Evolutionary conservation across 2,888 invertebrate genomes (phyloP), one percentile per base, ranked within the genome.

Genomic region (Brachylomia viminalis): DNA sequence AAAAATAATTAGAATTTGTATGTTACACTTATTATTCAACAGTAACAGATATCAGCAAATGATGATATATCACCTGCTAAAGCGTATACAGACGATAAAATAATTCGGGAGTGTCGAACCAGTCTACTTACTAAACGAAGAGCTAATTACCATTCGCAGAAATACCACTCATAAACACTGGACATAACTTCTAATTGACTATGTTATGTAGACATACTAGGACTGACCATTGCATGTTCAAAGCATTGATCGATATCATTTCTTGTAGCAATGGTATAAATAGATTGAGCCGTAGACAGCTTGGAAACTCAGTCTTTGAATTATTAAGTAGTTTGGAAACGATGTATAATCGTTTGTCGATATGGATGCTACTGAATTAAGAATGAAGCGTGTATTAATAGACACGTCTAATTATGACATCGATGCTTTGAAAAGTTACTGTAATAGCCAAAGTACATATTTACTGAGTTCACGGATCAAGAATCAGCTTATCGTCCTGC

Each of bases 161-260:
- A 77, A 74, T 75, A 73, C 72, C 64, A 80, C 64, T 76, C 77
- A 82, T 82, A 78, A 75, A 80, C 81, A 70, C 64, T 56, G 42
- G 47, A 69, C 77, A 75, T 74, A 67, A 62, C 67, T 75, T 73
- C 71, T 80, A 78, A 82, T 82, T 85, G 82, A 76, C 64, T 68
- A 62, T 70, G 23, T 27, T 54, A 59, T 33, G 66, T 62, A 64
- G 72, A 75, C 72, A 80, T 58, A 87, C 72, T 75, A 65, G 61
- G 69, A 74, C 76, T 78, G 79, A 75, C 68, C 76, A 45, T 70
- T 77, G 79, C 77, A 79, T 75, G 71, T 79, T 66, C 70, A 67
- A 62, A 77, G n/a, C 64, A 59, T 67, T 85, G 73, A 74, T 84
- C 86, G 66, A 84, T 77, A 78, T 75, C 61, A 78, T 73, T 70